Evolutionary conservation across 2,113 vertebrate genomes (phyloP), one percentile per base, ranked within the genome.

Genomic region (Ovibos moschatus): DNA sequence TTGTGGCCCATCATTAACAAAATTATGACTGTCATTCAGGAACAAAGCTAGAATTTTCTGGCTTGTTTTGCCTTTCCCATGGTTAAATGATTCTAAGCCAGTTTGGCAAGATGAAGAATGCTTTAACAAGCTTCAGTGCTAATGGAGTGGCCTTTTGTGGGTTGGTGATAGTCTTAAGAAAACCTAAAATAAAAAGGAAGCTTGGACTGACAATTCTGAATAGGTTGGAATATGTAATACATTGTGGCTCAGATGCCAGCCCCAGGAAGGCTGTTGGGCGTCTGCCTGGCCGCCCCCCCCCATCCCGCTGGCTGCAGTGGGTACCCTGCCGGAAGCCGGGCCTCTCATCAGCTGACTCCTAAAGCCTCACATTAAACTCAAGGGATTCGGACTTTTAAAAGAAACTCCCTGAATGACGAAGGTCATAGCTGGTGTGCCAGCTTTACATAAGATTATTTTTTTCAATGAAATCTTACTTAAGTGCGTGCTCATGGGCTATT

Each of bases 1-100:
- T 98, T 25, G 4, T 62, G 64, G 40, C 13, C 23, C 21, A 33
- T 55, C 53, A 50, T 76, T 67, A 60, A 23, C 82, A 62, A 82
- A 95, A 82, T 86, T 96, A 97, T 97, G 55, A 91, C 81, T 47
- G 64, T 96, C 95, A 71, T 15, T 95, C 81, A 67, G n/a, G 28
- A 50, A 62, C 53, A 89, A 47, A 33, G 95, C 97, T 43, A 95
- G 45, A 91, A 95, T 96, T 97, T 28, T 28, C 3, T 64, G 58
- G 19, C 21, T 4, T 92, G 15, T 94, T 97, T 97, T 95, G 81
- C 98, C 95, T 58, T 94, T 93, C 55, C 6, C 51, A 14, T 81
- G 45, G 79, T 53, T 76, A 43, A 43, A 64, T 50, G 79, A 40
- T 89, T 57, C 85, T 87, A 60, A 86, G 51, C 85, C 45, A 55